These are phyloP conservation scores for Thamnophis elegans DNA, from an alignment of 2,797 vertebrate species.

Conservation along the genomic window DNA sequence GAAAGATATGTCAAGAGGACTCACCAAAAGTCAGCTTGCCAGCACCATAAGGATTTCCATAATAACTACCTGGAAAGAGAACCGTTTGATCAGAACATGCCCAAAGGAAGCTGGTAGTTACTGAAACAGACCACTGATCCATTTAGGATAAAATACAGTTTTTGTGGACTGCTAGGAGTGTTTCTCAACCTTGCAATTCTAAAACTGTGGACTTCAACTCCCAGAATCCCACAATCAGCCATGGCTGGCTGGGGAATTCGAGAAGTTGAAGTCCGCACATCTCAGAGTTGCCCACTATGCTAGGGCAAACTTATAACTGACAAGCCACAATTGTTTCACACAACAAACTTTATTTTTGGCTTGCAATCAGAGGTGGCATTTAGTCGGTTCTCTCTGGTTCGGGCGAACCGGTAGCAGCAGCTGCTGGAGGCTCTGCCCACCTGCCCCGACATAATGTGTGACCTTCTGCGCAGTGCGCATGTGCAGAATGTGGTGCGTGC, in stretches of 20 bases:
- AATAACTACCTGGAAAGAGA: slow-evolving; percentile 79
- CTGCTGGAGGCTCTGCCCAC: too few relatives aligned
- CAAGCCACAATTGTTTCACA: neutral
- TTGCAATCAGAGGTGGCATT: neutral
- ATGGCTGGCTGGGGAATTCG: neutral
- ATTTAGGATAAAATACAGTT: neutral
- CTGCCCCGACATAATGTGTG: too few relatives aligned
- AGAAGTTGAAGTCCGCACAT: neutral
- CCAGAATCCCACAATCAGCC: neutral
- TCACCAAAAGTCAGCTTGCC: slow-evolving; percentile 83
- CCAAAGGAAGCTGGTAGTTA: neutral
- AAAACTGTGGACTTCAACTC: neutral
- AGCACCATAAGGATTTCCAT: slow-evolving; percentile 80
- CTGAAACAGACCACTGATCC: neutral
- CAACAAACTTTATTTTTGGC: neutral
- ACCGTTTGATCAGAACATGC: neutral
- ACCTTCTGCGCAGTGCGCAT: too few relatives aligned
- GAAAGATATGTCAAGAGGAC: neutral
- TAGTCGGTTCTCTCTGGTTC: too few relatives aligned
- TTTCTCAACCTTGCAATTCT: neutral
- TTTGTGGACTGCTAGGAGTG: neutral
- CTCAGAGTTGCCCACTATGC: neutral
- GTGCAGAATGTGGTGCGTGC: too few relatives aligned
- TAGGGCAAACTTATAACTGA: neutral
- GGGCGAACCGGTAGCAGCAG: too few relatives aligned